These are phyloP conservation scores for Cettia cetti DNA, from an alignment of 2,113 vertebrate species.

Conservation along the genomic window DNA sequence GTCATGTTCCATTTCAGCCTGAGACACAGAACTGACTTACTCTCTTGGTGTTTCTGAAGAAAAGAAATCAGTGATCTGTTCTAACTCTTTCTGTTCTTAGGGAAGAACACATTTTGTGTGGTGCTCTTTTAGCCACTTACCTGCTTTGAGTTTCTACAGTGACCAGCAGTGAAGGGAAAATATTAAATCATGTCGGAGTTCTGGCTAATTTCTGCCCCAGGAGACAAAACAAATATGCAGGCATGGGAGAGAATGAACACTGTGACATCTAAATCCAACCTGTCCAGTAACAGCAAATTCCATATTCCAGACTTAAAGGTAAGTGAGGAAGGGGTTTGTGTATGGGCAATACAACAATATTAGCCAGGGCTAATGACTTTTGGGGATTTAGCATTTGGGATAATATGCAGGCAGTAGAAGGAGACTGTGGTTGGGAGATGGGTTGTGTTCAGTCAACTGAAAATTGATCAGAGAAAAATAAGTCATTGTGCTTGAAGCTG, in stretches of 20 bases:
- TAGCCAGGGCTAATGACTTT: background rate
- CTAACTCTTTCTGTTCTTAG: background rate
- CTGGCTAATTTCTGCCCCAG: constrained; percentile 91
- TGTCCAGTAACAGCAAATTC: constrained; percentile 85
- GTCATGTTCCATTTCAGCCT: constrained; percentile 32
- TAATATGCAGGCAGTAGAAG: background rate
- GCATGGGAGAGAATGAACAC: constrained; percentile 87
- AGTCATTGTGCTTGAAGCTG: background rate
- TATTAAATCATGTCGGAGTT: constrained; percentile 82
- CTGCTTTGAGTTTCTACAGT: constrained; percentile 28
- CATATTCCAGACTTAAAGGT: constrained; percentile 95
- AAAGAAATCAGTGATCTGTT: background rate
- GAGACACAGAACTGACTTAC: constrained; percentile 8
- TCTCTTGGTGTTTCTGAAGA: background rate
- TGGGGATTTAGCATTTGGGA: background rate
- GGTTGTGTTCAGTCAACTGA: background rate
- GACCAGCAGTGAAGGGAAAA: background rate
- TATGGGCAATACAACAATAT: background rate
- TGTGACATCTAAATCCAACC: constrained; percentile 81
- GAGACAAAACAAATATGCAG: constrained; percentile 86
- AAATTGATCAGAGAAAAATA: background rate
- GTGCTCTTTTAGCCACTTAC: background rate
- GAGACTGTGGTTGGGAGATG: background rate
- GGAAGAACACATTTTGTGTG: background rate
- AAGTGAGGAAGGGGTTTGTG: background rate